A percentile compares a stretch with the other conserved stretches of the same genome.
phyloP scores from a whole-genome alignment of 2,113 vertebrate species.

The Hydrochoerus hydrochaeris region DNA sequence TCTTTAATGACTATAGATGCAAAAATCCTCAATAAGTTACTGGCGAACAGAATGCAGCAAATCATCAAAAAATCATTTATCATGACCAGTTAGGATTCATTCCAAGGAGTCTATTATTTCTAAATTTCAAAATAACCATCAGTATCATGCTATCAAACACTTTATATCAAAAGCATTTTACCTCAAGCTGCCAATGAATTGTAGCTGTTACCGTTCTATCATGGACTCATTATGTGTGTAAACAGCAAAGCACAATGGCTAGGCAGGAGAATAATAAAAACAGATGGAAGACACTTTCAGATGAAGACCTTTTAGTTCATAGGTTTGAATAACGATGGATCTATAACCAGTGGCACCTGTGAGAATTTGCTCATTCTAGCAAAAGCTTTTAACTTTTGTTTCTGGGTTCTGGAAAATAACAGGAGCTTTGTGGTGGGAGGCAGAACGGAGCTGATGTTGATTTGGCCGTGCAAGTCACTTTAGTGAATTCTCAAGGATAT shows the following conservation, averaged over 20 bases:
- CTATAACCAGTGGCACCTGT: constrained; percentile 47
- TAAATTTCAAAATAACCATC: constrained; percentile 24
- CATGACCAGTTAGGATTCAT: background rate
- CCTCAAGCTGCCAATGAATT: constrained; percentile 47
- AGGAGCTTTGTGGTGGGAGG: background rate
- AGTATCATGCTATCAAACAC: constrained; percentile 58
- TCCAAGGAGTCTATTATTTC: background rate
- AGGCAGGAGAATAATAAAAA: constrained; percentile 73
- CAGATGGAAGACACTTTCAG: constrained; percentile 73
- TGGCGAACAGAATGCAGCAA: background rate
- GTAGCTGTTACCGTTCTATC: constrained; percentile 42
- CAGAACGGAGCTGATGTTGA: constrained; percentile 54
- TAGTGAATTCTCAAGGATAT: constrained; percentile 59
- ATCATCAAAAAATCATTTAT: background rate
- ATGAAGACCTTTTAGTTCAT: constrained; percentile 70
- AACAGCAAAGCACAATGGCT: background rate
- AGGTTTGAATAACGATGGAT: constrained; percentile 58
- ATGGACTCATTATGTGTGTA: constrained; percentile 48
- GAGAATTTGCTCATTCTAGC: constrained; percentile 42
- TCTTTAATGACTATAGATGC: background rate
- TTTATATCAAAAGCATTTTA: constrained; percentile 44
- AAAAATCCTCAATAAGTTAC: background rate
- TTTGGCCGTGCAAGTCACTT: background rate
- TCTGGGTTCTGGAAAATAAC: constrained; percentile 27
- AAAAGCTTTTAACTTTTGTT: constrained; percentile 55